These are phyloP conservation scores for Erythrocercus mccallii DNA, from an alignment of 2,113 vertebrate species.

Conservation along the genomic window DNA sequence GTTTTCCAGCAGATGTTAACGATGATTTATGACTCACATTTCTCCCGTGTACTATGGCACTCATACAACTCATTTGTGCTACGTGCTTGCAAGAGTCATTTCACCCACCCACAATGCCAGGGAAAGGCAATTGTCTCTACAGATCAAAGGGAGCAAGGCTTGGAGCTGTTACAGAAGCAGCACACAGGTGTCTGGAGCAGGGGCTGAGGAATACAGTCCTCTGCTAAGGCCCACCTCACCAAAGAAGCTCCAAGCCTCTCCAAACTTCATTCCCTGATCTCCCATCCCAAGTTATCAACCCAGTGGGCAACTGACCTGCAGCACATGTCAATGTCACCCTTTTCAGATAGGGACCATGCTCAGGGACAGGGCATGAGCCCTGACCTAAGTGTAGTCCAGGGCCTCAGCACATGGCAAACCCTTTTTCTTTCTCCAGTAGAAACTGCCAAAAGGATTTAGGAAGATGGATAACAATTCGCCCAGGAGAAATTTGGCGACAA, in stretches of 20 bases:
- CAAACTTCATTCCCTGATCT: not conserved
- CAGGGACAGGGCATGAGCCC: not conserved
- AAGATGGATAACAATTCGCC: not conserved
- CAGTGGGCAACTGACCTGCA: rapidly evolving
- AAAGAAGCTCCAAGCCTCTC: not conserved
- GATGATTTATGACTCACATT: constrained; percentile 59
- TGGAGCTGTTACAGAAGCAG: not conserved
- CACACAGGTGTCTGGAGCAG: not conserved
- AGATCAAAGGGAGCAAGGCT: not conserved
- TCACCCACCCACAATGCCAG: not conserved
- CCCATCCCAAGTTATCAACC: not conserved
- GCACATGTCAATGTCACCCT: rapidly evolving
- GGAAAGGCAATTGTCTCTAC: not conserved
- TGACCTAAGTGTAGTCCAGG: not conserved
- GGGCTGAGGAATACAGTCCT: not conserved
- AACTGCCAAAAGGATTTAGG: not conserved
- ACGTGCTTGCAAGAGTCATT: not conserved
- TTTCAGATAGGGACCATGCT: not conserved
- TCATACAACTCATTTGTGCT: constrained; percentile 20
- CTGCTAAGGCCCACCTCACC: not conserved
- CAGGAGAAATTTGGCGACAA: not conserved
- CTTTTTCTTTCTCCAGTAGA: not conserved
- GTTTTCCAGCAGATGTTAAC: constrained; percentile 25
- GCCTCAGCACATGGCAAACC: not conserved
- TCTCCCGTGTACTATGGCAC: constrained; percentile 24